Evolutionary conservation across 1,140 invertebrate species (phyloP).

Genomic region (Euura lappo): DNA sequence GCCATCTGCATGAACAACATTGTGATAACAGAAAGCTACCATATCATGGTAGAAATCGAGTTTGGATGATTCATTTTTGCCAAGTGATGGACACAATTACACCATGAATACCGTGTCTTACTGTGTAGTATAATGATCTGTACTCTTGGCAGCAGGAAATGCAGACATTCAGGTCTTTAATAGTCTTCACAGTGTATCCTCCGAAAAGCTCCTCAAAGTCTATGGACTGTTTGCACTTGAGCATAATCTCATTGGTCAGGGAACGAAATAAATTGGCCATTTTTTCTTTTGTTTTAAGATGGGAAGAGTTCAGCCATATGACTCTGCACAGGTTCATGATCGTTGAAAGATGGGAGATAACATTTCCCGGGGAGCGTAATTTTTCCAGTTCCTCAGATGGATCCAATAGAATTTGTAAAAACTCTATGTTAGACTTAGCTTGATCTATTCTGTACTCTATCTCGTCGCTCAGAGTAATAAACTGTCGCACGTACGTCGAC

Average conservation of each 20-base stretch:
- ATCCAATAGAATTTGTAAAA: conserved; percentile 73
- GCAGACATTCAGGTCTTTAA: conserved; percentile 73
- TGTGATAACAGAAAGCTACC: too few species aligned
- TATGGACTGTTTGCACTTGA: conserved; percentile 74
- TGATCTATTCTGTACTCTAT: conserved; percentile 69
- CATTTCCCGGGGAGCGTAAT: conserved; percentile 67
- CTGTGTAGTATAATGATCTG: conserved; percentile 75
- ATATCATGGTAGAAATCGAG: too few species aligned
- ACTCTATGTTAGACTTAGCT: conserved; percentile 83
- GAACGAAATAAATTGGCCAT: conserved; percentile 78
- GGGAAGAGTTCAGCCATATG: conserved; percentile 84
- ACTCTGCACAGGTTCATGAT: conserved; percentile 80
- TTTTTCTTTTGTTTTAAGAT: conserved; percentile 71
- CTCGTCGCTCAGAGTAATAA: conserved; percentile 67
- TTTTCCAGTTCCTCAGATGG: conserved; percentile 72
- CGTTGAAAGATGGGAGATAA: conserved; percentile 70
- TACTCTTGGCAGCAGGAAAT: conserved; percentile 79
- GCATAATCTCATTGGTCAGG: conserved; percentile 85
- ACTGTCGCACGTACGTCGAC: conserved; percentile 81
- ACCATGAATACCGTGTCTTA: conserved; percentile 39
- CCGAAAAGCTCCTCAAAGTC: conserved; percentile 74
- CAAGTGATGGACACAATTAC: too few species aligned
- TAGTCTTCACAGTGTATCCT: conserved; percentile 69
- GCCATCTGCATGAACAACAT: too few species aligned
- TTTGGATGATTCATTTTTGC: too few species aligned